A percentile compares a stretch with the other conserved stretches of the same genome.
These are phyloP conservation scores for Pherbina coryleti DNA, from an alignment of 2,888 invertebrate species.

Conservation along the genomic window DNA sequence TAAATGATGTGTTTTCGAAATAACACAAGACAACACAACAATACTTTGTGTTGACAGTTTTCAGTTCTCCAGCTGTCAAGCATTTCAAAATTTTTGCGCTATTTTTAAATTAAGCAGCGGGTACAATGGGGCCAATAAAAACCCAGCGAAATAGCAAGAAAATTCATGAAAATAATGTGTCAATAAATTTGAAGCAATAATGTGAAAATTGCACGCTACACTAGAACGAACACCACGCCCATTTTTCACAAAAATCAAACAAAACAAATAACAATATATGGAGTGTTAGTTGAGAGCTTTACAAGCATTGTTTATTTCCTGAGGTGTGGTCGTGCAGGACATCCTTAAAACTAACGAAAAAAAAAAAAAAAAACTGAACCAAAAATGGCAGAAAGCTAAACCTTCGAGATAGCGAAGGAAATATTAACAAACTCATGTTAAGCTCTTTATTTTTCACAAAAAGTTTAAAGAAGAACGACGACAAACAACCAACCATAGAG, in stretches of 20 bases:
- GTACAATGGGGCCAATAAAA: slow-evolving; percentile 25
- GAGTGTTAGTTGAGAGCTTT: neutral
- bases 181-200: slow-evolving; percentile 23
- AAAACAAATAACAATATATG: neutral
- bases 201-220: neutral
- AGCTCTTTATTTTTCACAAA: too few relatives aligned
- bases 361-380: neutral
- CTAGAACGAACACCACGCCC: slow-evolving; percentile 6
- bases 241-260: neutral
- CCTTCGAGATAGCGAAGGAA: neutral
- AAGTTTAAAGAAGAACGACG: neutral
- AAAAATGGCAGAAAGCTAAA: neutral
- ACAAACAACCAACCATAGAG: neutral
- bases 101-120: slow-evolving; percentile 47
- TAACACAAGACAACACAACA: too few relatives aligned
- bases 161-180: slow-evolving; percentile 32
- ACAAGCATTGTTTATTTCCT: neutral
- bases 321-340: neutral
- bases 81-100: slow-evolving; percentile 49
- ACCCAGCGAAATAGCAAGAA: slow-evolving; percentile 1
- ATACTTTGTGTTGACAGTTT: slow-evolving; percentile 45
- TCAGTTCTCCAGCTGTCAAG: slow-evolving; percentile 56
- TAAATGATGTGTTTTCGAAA: too few relatives aligned
- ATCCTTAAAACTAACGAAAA: neutral
- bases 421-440: neutral